Evolutionary conservation across 2,888 invertebrate genomes (phyloP).

Genomic region (Mechanitis messenoides): DNA sequence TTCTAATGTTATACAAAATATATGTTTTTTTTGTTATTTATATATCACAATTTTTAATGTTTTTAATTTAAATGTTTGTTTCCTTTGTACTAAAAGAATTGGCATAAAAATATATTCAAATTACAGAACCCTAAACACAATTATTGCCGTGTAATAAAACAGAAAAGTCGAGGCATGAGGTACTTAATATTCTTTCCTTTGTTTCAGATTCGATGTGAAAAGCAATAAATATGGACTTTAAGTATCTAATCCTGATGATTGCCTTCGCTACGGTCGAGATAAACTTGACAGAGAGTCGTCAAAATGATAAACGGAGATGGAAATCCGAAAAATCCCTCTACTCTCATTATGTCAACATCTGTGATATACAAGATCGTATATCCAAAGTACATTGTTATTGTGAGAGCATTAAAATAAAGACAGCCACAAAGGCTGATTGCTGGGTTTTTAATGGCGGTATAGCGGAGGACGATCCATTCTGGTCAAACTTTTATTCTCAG

Average conservation of each 20-base stretch:
- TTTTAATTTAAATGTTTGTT: no score
- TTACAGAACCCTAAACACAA: background rate
- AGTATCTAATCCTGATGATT: slow-evolving; percentile 69
- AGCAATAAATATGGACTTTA: slow-evolving; percentile 62
- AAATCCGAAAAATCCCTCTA: slow-evolving; percentile 62
- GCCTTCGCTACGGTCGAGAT: slow-evolving; percentile 68
- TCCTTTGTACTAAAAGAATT: no score
- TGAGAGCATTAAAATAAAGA: slow-evolving; percentile 72
- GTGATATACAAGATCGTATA: slow-evolving; percentile 73
- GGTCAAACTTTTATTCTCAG: slow-evolving; percentile 86
- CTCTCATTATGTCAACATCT: slow-evolving; percentile 73
- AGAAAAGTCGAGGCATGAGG: background rate
- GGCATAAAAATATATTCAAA: no score
- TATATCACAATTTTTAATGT: no score
- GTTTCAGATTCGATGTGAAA: slow-evolving; percentile 67
- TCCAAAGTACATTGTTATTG: slow-evolving; percentile 82
- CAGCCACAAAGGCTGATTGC: slow-evolving; percentile 84
- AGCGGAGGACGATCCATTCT: slow-evolving; percentile 83
- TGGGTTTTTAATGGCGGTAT: slow-evolving; percentile 83
- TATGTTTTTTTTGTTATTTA: no score
- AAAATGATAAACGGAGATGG: slow-evolving; percentile 68
- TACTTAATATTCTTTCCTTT: slow-evolving; percentile 39
- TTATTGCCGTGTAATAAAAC: slow-evolving; percentile 4
- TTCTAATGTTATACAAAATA: no score
- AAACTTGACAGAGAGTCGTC: slow-evolving; percentile 68